These are phyloP conservation scores for Girardia tigrina DNA, from an alignment of 2,888 invertebrate species.

Conservation along the genomic window DNA sequence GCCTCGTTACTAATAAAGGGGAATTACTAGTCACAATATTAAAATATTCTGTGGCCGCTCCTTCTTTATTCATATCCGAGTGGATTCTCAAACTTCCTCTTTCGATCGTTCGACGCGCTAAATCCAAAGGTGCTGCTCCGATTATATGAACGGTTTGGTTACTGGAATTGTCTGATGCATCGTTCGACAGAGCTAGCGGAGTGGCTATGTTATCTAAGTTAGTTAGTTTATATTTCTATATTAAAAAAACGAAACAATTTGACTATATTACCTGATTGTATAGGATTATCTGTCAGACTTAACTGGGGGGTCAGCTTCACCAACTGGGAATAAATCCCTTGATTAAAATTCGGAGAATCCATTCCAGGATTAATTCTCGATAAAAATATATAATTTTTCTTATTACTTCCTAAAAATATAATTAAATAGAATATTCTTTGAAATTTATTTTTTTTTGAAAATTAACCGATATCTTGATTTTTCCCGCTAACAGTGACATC, in stretches of 20 bases:
- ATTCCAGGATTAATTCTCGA: constrained; percentile 7
- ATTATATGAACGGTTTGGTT: constrained; percentile 10
- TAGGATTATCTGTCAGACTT: not conserved
- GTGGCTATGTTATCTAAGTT: not conserved
- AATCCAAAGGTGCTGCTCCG: not conserved
- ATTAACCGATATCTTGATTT: not conserved
- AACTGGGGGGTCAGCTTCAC: not conserved
- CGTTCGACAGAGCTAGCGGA: not conserved
- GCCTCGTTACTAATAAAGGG: not conserved
- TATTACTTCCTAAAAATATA: not conserved
- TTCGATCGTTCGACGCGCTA: not conserved
- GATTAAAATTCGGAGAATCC: constrained; percentile 4
- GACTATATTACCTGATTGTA: not conserved
- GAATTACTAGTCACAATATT: not conserved
- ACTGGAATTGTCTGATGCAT: not conserved
- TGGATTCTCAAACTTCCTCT: not conserved
- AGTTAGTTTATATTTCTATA: too few species aligned
- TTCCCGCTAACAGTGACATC: not conserved
- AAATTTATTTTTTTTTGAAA: too few species aligned
- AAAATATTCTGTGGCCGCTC: not conserved
- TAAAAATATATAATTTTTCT: not conserved
- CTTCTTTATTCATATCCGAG: not conserved
- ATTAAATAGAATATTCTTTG: not conserved
- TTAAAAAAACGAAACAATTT: too few species aligned
- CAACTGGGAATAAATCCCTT: constrained; percentile 18